phyloP scores from a whole-genome alignment of 1,140 invertebrate species.

The Ruditapes philippinarum region DNA sequence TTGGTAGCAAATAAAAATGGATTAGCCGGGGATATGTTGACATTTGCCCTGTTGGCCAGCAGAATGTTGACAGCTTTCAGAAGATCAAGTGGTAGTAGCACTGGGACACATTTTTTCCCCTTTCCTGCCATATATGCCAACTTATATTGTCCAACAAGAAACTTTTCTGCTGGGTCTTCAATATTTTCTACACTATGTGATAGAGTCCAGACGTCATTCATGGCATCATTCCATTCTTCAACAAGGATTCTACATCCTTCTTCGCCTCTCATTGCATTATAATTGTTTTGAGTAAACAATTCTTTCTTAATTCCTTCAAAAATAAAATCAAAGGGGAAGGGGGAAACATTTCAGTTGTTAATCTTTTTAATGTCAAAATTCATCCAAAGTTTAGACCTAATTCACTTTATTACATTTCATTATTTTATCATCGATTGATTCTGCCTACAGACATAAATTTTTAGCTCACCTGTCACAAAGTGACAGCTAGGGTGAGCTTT shows the following conservation, averaged over 20 bases:
- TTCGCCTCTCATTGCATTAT: slow-evolving; percentile 66
- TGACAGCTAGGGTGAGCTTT: too few relatives aligned
- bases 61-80: slow-evolving; percentile 45
- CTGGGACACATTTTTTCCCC: slow-evolving; percentile 67
- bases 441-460: too few relatives aligned
- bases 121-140: slow-evolving; percentile 60
- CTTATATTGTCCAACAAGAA: slow-evolving; percentile 61
- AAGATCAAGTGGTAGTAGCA: slow-evolving; percentile 60
- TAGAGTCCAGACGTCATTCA: slow-evolving; percentile 52
- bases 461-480: too few relatives aligned
- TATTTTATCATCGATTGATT: too few relatives aligned
- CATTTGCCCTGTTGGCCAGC: slow-evolving; percentile 49
- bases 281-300: too few relatives aligned
- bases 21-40: slow-evolving; percentile 54
- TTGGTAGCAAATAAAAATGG: slow-evolving; percentile 64
- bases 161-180: slow-evolving; percentile 67
- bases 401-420: too few relatives aligned
- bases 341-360: too few relatives aligned
- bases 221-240: slow-evolving; percentile 57
- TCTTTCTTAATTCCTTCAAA: too few relatives aligned
- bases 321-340: too few relatives aligned
- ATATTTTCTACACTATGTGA: slow-evolving; percentile 50
- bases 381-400: too few relatives aligned
- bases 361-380: too few relatives aligned
- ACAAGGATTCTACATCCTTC: slow-evolving; percentile 47